Evolutionary conservation across 2,888 invertebrate species (phyloP), one percentile per base, ranked within the genome.

Genomic region (Zelleria hepariella): DNA sequence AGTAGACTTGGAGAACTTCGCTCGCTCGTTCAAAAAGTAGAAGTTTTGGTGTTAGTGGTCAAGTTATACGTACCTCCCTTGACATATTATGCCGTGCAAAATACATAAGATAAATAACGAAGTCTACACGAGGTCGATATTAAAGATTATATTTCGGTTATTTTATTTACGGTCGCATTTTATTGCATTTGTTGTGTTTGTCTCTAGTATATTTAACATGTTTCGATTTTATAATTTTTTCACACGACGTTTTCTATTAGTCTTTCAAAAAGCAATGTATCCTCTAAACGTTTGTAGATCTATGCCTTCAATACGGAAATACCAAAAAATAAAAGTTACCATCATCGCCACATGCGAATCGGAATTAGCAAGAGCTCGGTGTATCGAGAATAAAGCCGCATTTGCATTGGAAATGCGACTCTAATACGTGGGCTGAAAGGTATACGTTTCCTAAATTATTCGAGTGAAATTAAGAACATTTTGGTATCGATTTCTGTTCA

Each of bases 341-440:
- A 75, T 78, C 76, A 76, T 77, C 74, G 74, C 75, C 80, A 82
- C 78, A 79, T 78, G 81, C 74, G 80, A 77, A 74, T 77, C 66
- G 77, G 74, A 77, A 81, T 80, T 78, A 80, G 78, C 75, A 75
- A 75, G 69, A 73, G 70, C 71, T 72, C 66, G 66, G 66, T 73
- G 69, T 74, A 76, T 73, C 66, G 72, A 67, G 62, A 69, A 72
- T 65, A 62, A 69, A 72, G 69, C 32, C 32, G 62, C 54, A 65
- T 68, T 69, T 67, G 57, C 69, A 70, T 66, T 67, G 65, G 60
- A 79, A 74, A 72, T 66, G 23, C 24, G 24, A 54, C 51, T 51
- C 20, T 51, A 51, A 51, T 42, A 42, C 15, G 32, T 42, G 32
- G 15, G 15, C 15, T 10, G 10, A 15, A 42, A 42, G 15, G 32